These are phyloP conservation scores for Cotesia vestalis DNA, from an alignment of 1,140 invertebrate species.

Conservation along the genomic window DNA sequence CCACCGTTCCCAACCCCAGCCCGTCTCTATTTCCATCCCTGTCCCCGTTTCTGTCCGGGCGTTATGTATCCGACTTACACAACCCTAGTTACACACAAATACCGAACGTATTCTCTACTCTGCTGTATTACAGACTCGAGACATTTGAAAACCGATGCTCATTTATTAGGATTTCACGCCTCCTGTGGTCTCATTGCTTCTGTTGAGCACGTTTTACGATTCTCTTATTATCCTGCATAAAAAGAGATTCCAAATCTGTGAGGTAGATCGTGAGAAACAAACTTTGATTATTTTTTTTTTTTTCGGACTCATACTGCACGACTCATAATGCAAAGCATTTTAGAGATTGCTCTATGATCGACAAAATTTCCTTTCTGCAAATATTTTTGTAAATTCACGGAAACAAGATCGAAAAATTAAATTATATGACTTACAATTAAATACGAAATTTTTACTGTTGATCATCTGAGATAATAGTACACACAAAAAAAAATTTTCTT, in stretches of 20 bases:
- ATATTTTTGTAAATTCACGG: too few species aligned
- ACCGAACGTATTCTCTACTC: background rate
- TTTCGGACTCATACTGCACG: too few species aligned
- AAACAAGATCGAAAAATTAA: too few species aligned
- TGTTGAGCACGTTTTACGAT: constrained; percentile 53
- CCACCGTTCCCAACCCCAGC: background rate
- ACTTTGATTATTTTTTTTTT: background rate
- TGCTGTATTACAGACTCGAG: background rate
- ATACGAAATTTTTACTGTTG: too few species aligned
- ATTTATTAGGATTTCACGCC: constrained; percentile 64
- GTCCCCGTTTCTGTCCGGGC: background rate
- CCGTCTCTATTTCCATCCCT: background rate
- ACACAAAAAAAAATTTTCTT: too few species aligned
- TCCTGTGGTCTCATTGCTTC: constrained; percentile 50
- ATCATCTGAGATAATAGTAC: too few species aligned
- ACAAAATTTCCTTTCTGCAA: background rate
- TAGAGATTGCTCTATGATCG: background rate
- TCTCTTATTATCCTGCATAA: constrained; percentile 43
- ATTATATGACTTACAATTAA: too few species aligned
- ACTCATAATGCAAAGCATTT: too few species aligned
- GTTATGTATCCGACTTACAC: background rate
- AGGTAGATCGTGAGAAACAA: constrained; percentile 29
- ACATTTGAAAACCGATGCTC: constrained; percentile 51
- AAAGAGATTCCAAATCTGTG: constrained; percentile 8
- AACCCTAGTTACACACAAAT: constrained; percentile 1